A percentile compares a stretch with the other conserved stretches of the same genome.
These are phyloP conservation scores for Psix sp. DNA, from an alignment of 1,140 invertebrate genomes.

Conservation along the genomic window DNA sequence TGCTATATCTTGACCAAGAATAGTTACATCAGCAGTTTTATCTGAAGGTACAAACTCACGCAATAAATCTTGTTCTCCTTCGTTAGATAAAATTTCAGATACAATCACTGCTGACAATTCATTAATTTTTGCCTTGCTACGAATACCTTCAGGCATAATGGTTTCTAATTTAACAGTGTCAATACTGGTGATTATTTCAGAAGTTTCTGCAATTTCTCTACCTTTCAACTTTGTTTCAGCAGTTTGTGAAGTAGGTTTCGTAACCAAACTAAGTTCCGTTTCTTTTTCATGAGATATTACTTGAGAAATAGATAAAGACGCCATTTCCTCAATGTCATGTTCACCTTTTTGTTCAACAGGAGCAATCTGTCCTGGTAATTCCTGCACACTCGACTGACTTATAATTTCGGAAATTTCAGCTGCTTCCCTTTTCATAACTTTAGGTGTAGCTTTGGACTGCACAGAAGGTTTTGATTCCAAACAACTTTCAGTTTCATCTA, in stretches of 20 bases:
- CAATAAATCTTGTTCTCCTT: conserved; percentile 44
- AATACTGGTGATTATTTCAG: conserved; percentile 51
- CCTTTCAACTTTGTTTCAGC: conserved; percentile 53
- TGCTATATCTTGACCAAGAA: conserved; percentile 52
- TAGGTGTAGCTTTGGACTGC: conserved; percentile 18
- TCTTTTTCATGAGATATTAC: conserved; percentile 51
- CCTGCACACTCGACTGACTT: conserved; percentile 41
- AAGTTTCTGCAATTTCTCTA: conserved; percentile 64
- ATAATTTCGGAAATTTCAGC: conserved; percentile 58
- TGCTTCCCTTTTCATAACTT: conserved; percentile 23
- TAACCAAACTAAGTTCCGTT: conserved; percentile 58
- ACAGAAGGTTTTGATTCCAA: conserved; percentile 19
- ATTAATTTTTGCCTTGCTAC: conserved; percentile 54
- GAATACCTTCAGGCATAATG: conserved; percentile 37
- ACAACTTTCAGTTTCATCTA: conserved; percentile 57
- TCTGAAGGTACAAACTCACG: conserved; percentile 43
- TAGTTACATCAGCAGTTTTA: conserved; percentile 50
- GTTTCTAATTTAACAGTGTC: conserved; percentile 40
- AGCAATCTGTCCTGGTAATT: conserved; percentile 27
- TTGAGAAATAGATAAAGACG: conserved; percentile 49
- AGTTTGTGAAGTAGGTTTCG: conserved; percentile 33
- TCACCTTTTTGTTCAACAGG: conserved; percentile 52
- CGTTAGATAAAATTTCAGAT: conserved; percentile 50
- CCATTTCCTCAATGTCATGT: conserved; percentile 52
- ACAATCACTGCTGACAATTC: conserved; percentile 55